Evolutionary conservation across 2,888 invertebrate genomes (phyloP), one percentile per base, ranked within the genome.

Genomic region (Acleris cristana): DNA sequence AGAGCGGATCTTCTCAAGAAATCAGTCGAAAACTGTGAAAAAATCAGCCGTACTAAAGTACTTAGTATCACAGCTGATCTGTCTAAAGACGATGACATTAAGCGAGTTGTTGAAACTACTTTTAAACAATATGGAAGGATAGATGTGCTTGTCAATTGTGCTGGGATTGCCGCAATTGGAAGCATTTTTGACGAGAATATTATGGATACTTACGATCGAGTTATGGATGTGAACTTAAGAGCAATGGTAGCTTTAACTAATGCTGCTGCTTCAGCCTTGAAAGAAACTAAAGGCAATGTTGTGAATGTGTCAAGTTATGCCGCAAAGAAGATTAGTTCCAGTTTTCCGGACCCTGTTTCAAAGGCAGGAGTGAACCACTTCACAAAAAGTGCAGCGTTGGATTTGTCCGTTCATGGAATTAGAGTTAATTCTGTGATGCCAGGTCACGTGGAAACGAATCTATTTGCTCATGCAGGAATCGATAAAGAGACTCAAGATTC

Each of bases 341-440:
- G 49, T 34, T 52, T 70, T 16, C 60, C 72, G 2, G 96, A 96
- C 79, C 90, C 91, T 69, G 95, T 96, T 92, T 95, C 95, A 40
- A 96, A 96, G 85, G 89, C 95, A 48, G 95, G 95, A 6, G 76
- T 96, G n/a, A 96, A 96, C 82, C 96, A 96, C 76, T 93, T 96
- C 71, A 96, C 96, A 2, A 88, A 94, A 74, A 95, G 95, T 77
- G 84, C 94, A 10, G 96, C 96, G 16, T 81, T 96, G 60, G 96
- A 94, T 74, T 79, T 94, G 45, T 94, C 93, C 69, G 71, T 80
- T 0, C 88, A 93, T 75, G 86, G 76, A 19, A 94, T 96, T 0
- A 85, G 95, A 52, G 95, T 95, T 0, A 96, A 96, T 79, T 89
- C 94, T 64, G 95, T 96, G 1, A 95, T 95, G 78, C 96, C 96